Evolutionary conservation across 1,140 invertebrate genomes (phyloP).

Genomic region (Diorhabda carinulata): DNA sequence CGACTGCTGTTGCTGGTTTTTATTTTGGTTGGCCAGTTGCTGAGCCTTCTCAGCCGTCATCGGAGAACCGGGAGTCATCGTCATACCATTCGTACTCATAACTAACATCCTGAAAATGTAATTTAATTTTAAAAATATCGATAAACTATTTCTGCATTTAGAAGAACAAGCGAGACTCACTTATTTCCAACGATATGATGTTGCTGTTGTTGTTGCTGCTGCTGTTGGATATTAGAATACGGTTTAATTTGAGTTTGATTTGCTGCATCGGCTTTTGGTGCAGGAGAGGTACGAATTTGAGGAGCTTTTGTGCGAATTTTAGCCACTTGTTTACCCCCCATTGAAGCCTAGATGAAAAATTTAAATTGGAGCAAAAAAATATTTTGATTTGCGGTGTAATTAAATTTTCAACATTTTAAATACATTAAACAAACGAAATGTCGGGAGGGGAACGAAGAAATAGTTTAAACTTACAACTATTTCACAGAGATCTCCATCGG

Average conservation of each 20-base stretch:
- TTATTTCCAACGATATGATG: constrained; percentile 48
- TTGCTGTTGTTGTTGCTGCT: constrained; percentile 29
- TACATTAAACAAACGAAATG: background rate
- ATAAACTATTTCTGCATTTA: too few species aligned
- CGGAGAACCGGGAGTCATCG: constrained; percentile 49
- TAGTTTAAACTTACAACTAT: background rate
- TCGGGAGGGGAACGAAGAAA: constrained; percentile 7
- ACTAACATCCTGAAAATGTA: constrained; percentile 51
- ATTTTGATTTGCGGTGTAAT: background rate
- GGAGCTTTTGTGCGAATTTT: constrained; percentile 47
- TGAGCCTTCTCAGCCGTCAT: constrained; percentile 48
- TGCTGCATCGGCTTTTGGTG: constrained; percentile 66
- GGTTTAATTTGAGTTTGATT: constrained; percentile 62
- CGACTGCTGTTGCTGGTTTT: constrained; percentile 49
- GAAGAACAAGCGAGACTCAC: constrained; percentile 33
- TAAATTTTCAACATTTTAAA: background rate
- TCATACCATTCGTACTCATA: constrained; percentile 56
- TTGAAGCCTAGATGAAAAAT: constrained; percentile 33
- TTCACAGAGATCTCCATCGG: constrained; percentile 7
- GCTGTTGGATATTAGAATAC: constrained; percentile 35
- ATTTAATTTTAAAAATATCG: constrained; percentile 1
- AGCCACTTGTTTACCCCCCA: constrained; percentile 52
- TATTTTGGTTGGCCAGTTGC: constrained; percentile 51
- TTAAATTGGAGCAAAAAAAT: constrained; percentile 15
- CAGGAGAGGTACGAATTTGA: constrained; percentile 58